Evolutionary conservation across 2,888 invertebrate genomes (phyloP).

Genomic region (Smittia aterrima): DNA sequence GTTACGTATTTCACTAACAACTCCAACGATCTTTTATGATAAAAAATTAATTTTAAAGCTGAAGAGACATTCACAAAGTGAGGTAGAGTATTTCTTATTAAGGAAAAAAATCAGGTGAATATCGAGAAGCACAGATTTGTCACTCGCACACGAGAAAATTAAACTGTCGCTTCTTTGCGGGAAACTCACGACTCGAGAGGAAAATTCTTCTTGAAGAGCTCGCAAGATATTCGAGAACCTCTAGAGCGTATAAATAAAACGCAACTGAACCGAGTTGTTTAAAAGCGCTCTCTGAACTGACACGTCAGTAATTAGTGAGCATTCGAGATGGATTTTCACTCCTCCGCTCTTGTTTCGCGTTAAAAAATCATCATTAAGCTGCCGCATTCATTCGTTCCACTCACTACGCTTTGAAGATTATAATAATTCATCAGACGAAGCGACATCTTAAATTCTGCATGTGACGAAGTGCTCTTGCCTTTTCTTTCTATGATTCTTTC

Average conservation of each 20-base stretch:
- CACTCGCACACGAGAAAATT: background rate
- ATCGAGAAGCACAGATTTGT: no score
- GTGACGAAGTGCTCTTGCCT: background rate
- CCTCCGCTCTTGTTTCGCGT: background rate
- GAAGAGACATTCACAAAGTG: no score
- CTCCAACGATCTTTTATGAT: no score
- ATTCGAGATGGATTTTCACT: background rate
- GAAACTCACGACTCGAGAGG: background rate
- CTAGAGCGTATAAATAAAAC: background rate
- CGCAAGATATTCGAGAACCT: background rate
- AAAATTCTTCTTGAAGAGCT: background rate
- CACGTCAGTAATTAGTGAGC: slow-evolving; percentile 22
- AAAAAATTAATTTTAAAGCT: no score
- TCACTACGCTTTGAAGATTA: slow-evolving; percentile 7
- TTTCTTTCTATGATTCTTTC: background rate
- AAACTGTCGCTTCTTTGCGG: slow-evolving; percentile 16
- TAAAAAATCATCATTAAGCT: slow-evolving; percentile 17
- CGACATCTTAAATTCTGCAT: slow-evolving; percentile 9
- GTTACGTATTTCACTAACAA: no score
- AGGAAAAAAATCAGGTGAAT: no score
- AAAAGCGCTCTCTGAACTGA: background rate
- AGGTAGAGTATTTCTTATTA: no score
- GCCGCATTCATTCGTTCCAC: background rate
- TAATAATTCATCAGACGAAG: slow-evolving; percentile 22
- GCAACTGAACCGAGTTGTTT: background rate